A percentile compares a stretch with the other conserved stretches of the same genome.
Evolutionary conservation across 2,888 invertebrate species (phyloP).

Genomic region (Amphipoea oculea): DNA sequence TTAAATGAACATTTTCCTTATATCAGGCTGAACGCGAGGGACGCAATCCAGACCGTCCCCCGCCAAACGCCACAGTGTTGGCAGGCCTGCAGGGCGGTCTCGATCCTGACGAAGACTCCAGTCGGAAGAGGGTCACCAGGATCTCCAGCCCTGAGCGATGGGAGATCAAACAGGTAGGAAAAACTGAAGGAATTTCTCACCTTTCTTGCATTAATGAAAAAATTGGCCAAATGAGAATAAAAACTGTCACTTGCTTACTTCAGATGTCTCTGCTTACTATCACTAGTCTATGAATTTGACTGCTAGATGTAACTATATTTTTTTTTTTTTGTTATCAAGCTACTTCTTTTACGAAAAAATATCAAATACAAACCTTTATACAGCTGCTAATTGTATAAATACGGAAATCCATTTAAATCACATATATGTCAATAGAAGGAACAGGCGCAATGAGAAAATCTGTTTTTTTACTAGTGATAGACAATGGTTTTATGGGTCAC

Average conservation of each 20-base stretch:
- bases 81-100: slow-evolving; percentile 89
- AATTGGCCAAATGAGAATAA: neutral
- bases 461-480: too few species aligned
- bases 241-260: neutral
- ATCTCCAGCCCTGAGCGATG: slow-evolving; percentile 99
- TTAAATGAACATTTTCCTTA: neutral
- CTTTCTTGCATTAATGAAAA: neutral
- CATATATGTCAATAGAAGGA: neutral
- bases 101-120: slow-evolving; percentile 95
- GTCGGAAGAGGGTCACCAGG: slow-evolving; percentile 96
- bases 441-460: neutral
- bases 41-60: slow-evolving; percentile 98
- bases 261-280: neutral
- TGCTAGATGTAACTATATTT: neutral
- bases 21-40: slow-evolving; percentile 92
- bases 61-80: slow-evolving; percentile 90
- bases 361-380: neutral
- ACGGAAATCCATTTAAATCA: too few species aligned
- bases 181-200: neutral
- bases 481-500: neutral
- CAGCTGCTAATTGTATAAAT: neutral
- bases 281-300: neutral
- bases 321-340: neutral
- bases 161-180: slow-evolving; percentile 97
- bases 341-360: neutral